Evolutionary conservation across 2,113 vertebrate species (phyloP), one percentile per base, ranked within the genome.

Genomic region (Morone chrysops): DNA sequence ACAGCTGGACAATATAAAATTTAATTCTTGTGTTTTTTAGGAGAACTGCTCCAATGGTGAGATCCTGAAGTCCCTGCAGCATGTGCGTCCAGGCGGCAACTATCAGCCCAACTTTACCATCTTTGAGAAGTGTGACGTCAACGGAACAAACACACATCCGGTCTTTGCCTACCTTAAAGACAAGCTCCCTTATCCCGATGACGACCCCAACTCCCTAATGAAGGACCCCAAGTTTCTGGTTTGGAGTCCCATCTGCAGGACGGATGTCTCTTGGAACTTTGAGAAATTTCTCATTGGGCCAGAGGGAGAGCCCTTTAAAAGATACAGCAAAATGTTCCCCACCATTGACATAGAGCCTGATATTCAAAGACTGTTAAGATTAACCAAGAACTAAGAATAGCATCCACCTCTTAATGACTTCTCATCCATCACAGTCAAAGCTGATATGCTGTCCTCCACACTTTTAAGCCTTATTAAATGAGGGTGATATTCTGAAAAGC

Each of bases 201-300:
- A 99, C 0, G 96, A 99, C 84, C 94, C 95, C 0, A 69, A 68
- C 10, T 95, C 96, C 25, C 95, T 99, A 78, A 96, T 99, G 91
- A 80, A 93, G 0, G 97, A 99, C 11, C 97, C 98, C 69, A 96
- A 95, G 76, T 96, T 95, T 79, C 86, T 99, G 71, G 90, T 95
- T 22, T 99, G 98, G 98, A 98, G 95, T 84, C 98, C 98, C 0
- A 92, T 99, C 84, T 92, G 87, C 72, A 96, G 98, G 69, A 95
- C 93, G 0, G 98, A 99, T 31, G 78, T 99, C 93, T 95, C 98
- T 54, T 99, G 98, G 98, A 99, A 99, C 93, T 99, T 99, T 68
- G 98, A 99, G 94, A 99, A 99, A 84, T 99, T 99, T 93, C 95
- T 99, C 53, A 94, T 99, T 9, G 98, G 96, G 4, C 98, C 98